A percentile compares a stretch with the other conserved stretches of the same genome.
These are phyloP conservation scores for Vidua macroura DNA, from an alignment of 2,113 vertebrate genomes.

Conservation along the genomic window DNA sequence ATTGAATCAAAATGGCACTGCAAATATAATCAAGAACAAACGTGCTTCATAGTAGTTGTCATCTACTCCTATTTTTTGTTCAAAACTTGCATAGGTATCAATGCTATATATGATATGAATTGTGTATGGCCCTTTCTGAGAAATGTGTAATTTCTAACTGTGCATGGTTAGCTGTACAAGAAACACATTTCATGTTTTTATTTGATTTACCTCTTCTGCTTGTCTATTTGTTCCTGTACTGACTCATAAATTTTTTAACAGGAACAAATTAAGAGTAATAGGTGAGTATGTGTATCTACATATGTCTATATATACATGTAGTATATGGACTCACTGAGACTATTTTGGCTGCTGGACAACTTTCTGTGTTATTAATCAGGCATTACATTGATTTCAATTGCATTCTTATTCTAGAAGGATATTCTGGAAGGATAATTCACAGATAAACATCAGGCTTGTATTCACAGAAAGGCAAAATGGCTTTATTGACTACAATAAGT, in stretches of 20 bases:
- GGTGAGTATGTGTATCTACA: neutral
- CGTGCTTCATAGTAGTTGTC: neutral
- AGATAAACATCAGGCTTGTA: conserved; percentile 12
- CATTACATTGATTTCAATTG: conserved; percentile 50
- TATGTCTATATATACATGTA: neutral
- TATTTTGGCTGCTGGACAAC: conserved; percentile 37
- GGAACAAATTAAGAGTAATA: conserved; percentile 64
- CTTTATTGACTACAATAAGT: neutral
- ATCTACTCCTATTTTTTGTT: neutral
- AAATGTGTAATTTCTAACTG: neutral
- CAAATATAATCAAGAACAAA: neutral
- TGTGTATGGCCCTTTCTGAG: neutral
- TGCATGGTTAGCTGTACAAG: conserved; percentile 8
- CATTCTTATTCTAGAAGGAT: conserved; percentile 47
- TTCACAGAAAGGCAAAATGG: conserved; percentile 13
- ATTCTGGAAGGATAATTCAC: conserved; percentile 37
- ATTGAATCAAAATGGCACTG: neutral
- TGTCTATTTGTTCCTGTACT: conserved; percentile 68
- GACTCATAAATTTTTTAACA: conserved; percentile 62
- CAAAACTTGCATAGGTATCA: neutral
- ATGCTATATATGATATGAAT: neutral
- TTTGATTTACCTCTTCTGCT: conserved; percentile 56
- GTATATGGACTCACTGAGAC: conserved; percentile 19
- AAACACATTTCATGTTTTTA: neutral
- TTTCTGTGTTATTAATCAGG: conserved; percentile 49